Evolutionary conservation across 2,888 invertebrate species (phyloP).

Genomic region (Parapristionchus giblindavisi): DNA sequence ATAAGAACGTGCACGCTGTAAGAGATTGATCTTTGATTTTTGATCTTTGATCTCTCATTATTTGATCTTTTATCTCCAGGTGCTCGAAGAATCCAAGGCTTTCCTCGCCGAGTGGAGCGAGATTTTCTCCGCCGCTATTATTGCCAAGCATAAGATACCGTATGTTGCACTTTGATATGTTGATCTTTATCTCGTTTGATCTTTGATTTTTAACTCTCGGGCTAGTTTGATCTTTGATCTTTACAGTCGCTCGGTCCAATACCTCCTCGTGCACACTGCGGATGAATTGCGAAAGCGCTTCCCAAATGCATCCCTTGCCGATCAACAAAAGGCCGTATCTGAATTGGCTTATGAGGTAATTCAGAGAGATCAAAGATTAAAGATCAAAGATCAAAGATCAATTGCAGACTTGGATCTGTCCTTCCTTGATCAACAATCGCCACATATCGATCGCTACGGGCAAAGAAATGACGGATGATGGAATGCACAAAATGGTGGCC

Average conservation of each 20-base stretch:
- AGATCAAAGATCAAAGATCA: background rate
- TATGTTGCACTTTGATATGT: constrained; percentile 30
- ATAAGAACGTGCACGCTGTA: constrained; percentile 44
- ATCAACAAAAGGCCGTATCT: constrained; percentile 53
- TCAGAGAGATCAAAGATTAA: no score
- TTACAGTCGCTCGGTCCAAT: constrained; percentile 51
- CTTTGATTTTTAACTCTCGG: no score
- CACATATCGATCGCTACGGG: constrained; percentile 68
- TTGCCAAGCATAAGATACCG: constrained; percentile 49
- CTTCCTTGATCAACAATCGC: constrained; percentile 14
- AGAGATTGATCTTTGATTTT: constrained; percentile 18
- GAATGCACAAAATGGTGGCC: constrained; percentile 74
- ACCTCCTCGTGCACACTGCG: constrained; percentile 50
- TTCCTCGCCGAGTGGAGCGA: constrained; percentile 60
- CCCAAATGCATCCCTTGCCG: constrained; percentile 47
- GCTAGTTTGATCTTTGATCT: no score
- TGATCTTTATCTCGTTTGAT: no score
- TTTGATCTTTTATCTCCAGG: no score
- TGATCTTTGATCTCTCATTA: background rate
- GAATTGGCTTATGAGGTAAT: constrained; percentile 55
- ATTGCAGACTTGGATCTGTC: constrained; percentile 29
- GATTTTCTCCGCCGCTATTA: constrained; percentile 49
- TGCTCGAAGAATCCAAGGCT: constrained; percentile 53
- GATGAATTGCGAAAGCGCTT: constrained; percentile 49
- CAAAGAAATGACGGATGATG: constrained; percentile 75